Evolutionary conservation across 2,113 vertebrate species (phyloP), one percentile per base, ranked within the genome.

Genomic region (Cavia porcellus): DNA sequence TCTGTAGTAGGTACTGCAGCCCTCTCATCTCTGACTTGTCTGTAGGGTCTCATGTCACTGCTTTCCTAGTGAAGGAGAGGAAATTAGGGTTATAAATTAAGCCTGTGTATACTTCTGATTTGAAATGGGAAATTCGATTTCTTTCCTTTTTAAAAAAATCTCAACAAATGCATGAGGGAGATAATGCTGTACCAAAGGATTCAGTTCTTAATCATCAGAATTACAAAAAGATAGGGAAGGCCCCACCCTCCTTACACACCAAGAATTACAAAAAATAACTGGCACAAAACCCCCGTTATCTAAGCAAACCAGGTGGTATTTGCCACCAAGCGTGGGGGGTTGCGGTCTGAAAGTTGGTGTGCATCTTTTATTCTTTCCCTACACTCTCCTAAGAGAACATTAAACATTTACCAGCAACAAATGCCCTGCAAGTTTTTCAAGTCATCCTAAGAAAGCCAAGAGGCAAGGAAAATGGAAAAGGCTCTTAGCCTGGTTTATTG

Each of bases 121-220:
- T 94, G 75, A 96, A 96, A 87, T 80, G 61, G 61, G n/a, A 95
- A 96, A 92, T 92, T 57, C 92, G 57, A 89, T 92, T 95, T 89
- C 42, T 93, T 81, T 94, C 79, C 72, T 52, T 90, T 94, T 88
- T 75, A 22, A 70, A 84, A 84, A 64, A 90, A 84, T 70, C 93
- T 93, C 93, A 87, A 79, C 86, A 94, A 96, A 75, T 88, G 38
- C 74, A 38, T 17, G n/a, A 94, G 35, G 52, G 74, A 95, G 77
- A 94, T 97, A 94, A 90, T 82, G 25, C n/a, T 57, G 7, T 66
- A 17, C 20, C 8, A 38, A n/a, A 96, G 81, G 61, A 79, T 24
- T 86, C 0, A 0, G 35, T 82, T 96, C 84, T 77, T 66, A 74
- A 88, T 80, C 22, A 24, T 90, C 47, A 35, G 82, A 92, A 88